Evolutionary conservation across 2,888 invertebrate species (phyloP).

Genomic region (Argyresthia albistria): DNA sequence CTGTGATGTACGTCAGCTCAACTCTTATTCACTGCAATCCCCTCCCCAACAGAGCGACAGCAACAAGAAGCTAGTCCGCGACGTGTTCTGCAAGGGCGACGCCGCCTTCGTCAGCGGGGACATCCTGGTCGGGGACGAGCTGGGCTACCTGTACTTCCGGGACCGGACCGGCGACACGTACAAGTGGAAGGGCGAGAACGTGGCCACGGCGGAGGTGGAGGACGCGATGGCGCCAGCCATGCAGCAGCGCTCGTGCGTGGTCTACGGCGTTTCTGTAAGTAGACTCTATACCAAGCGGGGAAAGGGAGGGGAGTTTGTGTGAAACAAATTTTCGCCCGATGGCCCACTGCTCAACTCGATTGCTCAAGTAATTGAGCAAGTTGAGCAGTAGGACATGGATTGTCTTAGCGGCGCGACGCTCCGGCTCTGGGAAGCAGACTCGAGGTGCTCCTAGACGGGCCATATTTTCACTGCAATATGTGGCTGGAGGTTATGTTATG

Average conservation of each 20-base stretch:
- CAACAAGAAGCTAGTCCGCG: constrained; percentile 84
- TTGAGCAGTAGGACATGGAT: no score
- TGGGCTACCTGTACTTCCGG: constrained; percentile 94
- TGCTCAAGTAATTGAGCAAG: no score
- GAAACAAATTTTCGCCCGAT: no score
- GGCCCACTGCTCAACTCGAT: no score
- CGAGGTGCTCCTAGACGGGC: no score
- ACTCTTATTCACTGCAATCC: not conserved
- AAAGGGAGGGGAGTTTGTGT: no score
- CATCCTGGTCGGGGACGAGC: constrained; percentile 89
- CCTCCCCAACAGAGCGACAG: constrained; percentile 75
- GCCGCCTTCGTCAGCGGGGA: constrained; percentile 93
- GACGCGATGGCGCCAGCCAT: constrained; percentile 86
- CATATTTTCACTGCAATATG: no score
- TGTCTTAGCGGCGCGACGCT: no score
- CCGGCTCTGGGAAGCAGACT: no score
- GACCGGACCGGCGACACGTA: constrained; percentile 92
- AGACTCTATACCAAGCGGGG: no score
- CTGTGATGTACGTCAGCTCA: no score
- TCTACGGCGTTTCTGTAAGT: constrained; percentile 92
- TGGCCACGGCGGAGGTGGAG: constrained; percentile 96
- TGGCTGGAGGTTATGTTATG: no score
- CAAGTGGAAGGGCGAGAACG: constrained; percentile 97
- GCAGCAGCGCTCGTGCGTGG: constrained; percentile 83
- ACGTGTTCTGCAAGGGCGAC: constrained; percentile 91